Evolutionary conservation across 2,113 vertebrate genomes (phyloP), one percentile per base, ranked within the genome.

Genomic region (Calonectris borealis): DNA sequence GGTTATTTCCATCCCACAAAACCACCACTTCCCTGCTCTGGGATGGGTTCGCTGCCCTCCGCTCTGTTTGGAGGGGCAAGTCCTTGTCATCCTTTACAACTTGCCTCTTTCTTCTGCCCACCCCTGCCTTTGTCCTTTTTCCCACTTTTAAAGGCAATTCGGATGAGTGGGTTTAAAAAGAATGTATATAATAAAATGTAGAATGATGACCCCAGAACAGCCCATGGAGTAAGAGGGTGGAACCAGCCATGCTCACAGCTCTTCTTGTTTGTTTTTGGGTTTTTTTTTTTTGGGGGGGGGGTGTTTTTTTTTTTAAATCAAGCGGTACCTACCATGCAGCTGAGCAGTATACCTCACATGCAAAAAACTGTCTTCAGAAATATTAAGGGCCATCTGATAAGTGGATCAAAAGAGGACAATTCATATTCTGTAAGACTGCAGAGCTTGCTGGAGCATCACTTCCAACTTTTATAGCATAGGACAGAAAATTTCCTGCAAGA

Each of bases 91-190:
- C 6, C 4, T 36, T 71, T 38, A 86, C 11, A 62, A 9, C 7
- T 71, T 79, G 16, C 9, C 25, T 29, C 20, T 79, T 84, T 57
- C 57, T 79, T 57, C 61, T 68, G 17, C 25, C 16, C 12, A 11
- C 3, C 2, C 7, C 11, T 5, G 6, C 7, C 4, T 44, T 20
- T 54, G 2, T 31, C 6, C 13, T 66, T 77, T 86, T 3, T 2
- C 36, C 3, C 17, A 40, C 9, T 58, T 90, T 34, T 34, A 81
- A 90, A 31, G 18, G 46, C 25, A 31, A 81, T 68, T 42, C 0
- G 4, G 19, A 64, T 52, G 22, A 80, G 62, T 13, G 21, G 46
- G 12, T 70, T 93, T 44, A 21, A 32, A 18, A 91, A 70, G 15
- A 78, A 61, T 13, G 7, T 4, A 2, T 20, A 7, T 10, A 73